Conservation (phyloP, 2,797 vertebrate genomes). For the Pachyuromys duprasi region DNA sequence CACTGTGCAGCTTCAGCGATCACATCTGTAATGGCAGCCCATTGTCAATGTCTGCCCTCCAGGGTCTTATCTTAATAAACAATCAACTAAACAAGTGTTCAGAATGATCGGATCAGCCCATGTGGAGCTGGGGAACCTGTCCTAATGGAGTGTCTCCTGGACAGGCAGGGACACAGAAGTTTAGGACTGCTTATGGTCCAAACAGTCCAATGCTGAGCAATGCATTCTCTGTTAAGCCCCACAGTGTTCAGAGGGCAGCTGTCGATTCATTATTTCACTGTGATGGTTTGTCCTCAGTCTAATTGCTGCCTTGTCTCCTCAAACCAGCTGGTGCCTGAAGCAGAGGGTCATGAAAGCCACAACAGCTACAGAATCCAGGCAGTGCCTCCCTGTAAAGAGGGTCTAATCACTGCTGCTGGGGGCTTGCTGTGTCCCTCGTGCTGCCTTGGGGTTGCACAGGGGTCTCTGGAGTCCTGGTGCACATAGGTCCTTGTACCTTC, state of each 20-base stretch:
- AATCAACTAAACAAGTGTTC: constrained; percentile 78
- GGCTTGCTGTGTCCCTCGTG: neutral
- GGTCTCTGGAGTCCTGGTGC: fast-evolving
- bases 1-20: constrained; percentile 56
- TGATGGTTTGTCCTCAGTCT: constrained; percentile 84
- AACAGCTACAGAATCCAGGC: fast-evolving
- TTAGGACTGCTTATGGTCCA: constrained; percentile 75
- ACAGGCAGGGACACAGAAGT: constrained; percentile 67
- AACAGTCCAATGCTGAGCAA: constrained; percentile 57
- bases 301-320: constrained; percentile 80
- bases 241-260: constrained; percentile 57
- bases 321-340: constrained; percentile 73
- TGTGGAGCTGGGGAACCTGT: constrained; percentile 68
- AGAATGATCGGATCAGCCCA: constrained; percentile 79
- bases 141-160: constrained; percentile 77
- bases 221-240: constrained; percentile 75
- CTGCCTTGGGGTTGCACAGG: neutral
- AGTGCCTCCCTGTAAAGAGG: neutral
- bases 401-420: neutral
- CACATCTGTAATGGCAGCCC: constrained; percentile 69
- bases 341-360: constrained; percentile 41
- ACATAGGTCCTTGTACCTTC: neutral
- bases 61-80: constrained; percentile 82
- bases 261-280: constrained; percentile 82
- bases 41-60: constrained; percentile 57